phyloP scores from a whole-genome alignment of 2,797 vertebrate genomes.

The Danionella dracula region DNA sequence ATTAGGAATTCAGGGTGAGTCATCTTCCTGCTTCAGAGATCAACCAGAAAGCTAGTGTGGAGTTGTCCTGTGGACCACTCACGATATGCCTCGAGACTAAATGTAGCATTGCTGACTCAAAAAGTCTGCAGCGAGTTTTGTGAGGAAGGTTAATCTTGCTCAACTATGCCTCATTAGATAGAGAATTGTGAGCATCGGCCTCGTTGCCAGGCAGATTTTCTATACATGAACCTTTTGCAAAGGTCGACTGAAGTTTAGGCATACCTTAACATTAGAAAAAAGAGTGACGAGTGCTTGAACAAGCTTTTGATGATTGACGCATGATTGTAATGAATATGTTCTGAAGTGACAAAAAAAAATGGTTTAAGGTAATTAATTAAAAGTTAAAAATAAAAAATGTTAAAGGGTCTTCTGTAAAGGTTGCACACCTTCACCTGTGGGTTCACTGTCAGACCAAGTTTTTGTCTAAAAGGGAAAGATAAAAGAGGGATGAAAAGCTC shows the following conservation, averaged over 20 bases:
- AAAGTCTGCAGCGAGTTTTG: not conserved
- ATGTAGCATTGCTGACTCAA: constrained; percentile 20
- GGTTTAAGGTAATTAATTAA: too few species aligned
- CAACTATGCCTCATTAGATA: not conserved
- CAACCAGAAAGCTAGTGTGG: constrained; percentile 22
- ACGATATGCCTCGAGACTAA: constrained; percentile 9
- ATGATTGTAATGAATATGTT: too few species aligned
- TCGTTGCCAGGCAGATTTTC: constrained; percentile 11
- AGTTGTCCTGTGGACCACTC: constrained; percentile 14
- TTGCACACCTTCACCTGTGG: too few species aligned
- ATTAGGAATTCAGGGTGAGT: constrained; percentile 46
- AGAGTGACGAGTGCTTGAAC: too few species aligned
- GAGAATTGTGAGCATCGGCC: not conserved
- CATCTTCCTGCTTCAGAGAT: constrained; percentile 37
- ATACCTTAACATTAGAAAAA: too few species aligned
- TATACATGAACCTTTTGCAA: not conserved
- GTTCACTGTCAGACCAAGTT: too few species aligned
- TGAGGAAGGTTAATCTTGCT: constrained; percentile 4
- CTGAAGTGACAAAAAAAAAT: too few species aligned
- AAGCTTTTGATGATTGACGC: too few species aligned
- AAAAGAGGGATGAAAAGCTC: too few species aligned
- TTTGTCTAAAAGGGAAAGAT: too few species aligned
- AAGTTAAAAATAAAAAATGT: too few species aligned
- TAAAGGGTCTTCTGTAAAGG: too few species aligned
- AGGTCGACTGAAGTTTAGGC: not conserved